phyloP scores from a whole-genome alignment of 2,113 vertebrate genomes.

The Prinia subflava region DNA sequence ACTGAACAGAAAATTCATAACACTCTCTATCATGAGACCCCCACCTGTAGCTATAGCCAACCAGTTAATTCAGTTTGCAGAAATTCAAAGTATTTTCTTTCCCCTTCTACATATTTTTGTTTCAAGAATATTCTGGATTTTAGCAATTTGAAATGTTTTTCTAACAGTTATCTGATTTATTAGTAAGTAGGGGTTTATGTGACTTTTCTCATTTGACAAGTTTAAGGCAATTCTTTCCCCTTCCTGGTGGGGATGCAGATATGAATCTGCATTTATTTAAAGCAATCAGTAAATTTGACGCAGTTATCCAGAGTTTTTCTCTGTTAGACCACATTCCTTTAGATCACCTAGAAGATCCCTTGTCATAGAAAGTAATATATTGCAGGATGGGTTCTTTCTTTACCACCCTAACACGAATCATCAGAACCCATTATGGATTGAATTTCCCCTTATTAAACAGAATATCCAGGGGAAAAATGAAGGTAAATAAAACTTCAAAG shows the following conservation, averaged over 20 bases:
- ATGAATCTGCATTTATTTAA: background rate
- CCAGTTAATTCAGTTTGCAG: background rate
- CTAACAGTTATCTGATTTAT: background rate
- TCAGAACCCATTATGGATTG: background rate
- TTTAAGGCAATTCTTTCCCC: background rate
- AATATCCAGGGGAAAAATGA: background rate
- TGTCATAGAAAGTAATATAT: background rate
- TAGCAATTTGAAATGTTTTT: background rate
- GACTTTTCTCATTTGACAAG: background rate
- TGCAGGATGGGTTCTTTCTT: background rate
- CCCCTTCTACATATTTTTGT: background rate
- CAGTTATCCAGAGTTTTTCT: background rate
- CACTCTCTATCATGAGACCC: fast-evolving
- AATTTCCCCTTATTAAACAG: background rate
- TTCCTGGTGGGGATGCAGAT: background rate
- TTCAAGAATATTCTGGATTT: background rate
- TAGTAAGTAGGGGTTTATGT: background rate
- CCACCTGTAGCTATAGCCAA: background rate
- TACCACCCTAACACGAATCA: fast-evolving
- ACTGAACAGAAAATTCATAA: background rate
- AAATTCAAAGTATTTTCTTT: fast-evolving
- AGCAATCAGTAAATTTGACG: background rate
- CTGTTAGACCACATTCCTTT: background rate
- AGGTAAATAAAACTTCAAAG: background rate
- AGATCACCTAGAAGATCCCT: background rate